A percentile compares a stretch with the other conserved stretches of the same genome.
Evolutionary conservation across 2,888 invertebrate species (phyloP).

Genomic region (Plebejus anna): DNA sequence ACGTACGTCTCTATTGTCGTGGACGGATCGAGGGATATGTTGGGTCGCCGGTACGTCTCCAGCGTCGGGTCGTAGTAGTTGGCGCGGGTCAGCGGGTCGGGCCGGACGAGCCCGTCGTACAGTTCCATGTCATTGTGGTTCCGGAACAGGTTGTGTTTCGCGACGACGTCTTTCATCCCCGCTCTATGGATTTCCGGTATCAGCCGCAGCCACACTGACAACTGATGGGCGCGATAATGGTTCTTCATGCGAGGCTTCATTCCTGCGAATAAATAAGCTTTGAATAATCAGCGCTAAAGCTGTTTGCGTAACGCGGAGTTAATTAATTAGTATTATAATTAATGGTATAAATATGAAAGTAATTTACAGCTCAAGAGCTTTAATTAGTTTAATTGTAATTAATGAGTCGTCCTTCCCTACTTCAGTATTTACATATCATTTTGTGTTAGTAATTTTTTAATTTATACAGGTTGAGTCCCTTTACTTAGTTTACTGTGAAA

Average conservation of each 20-base stretch:
- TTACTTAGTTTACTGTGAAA: too few relatives aligned
- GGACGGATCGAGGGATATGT: constrained; percentile 75
- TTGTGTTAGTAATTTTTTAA: background rate
- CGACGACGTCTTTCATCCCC: constrained; percentile 93
- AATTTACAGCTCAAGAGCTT: background rate
- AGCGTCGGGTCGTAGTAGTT: constrained; percentile 82
- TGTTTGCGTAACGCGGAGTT: background rate
- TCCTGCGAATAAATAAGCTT: constrained; percentile 80
- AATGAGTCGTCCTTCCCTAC: background rate
- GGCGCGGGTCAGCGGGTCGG: constrained; percentile 87
- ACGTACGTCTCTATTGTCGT: constrained; percentile 83
- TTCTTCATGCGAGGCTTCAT: constrained; percentile 96
- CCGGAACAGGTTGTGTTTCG: constrained; percentile 93
- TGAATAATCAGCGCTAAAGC: background rate
- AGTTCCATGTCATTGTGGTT: constrained; percentile 93
- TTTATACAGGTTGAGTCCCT: background rate
- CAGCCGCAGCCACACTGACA: constrained; percentile 96
- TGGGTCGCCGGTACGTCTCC: constrained; percentile 82
- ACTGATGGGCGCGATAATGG: constrained; percentile 97
- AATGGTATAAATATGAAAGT: background rate
- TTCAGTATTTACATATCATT: background rate
- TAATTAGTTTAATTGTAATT: background rate
- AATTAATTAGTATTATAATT: background rate
- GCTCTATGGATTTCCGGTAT: constrained; percentile 95
- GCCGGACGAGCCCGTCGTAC: constrained; percentile 93